Base-by-base conservation (phyloP, 2,888 invertebrate genomes). In the Strigamia maritima region DNA sequence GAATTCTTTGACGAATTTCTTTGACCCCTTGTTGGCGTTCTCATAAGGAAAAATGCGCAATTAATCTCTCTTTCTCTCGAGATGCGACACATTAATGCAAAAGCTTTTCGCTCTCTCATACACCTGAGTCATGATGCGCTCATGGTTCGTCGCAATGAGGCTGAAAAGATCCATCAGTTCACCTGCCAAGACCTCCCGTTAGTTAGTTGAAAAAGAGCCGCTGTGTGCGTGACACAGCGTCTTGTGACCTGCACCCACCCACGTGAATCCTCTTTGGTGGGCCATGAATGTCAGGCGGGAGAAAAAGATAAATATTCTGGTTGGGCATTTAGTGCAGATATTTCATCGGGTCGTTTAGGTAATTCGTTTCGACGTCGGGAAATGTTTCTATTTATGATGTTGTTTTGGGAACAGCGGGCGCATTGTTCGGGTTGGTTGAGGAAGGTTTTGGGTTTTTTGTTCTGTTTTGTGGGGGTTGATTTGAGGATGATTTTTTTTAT, bases 171-270 rank as follows among this genome's bases (percentile, higher is more conserved):
- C 16, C 54, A 54, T 54, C 54, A 54, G 8, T 54, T 16, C 54
- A 54, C 54, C 54, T 54, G 54, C 54, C 54, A 54, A 54, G 54
- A 54, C 54, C 54, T 54, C 54, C 54, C 54, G 19, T 38, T 54
- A 54, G 8, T 16, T 16, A 54, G 8, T 54, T 54, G 8, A 54
- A 54, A 54, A 40, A 16, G 54, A 16, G 54, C 54, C 54, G 54
- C 54, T 7, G 54, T 16, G 19, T 54, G 54, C 54, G 19, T 54
- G 54, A 54, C 54, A 54, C 54, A 54, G 54, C 54, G 54, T 54
- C 54, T 54, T 54, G 54, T 54, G 54, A 54, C 54, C 54, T 16
- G 19, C 19, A 54, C 54, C 54, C 54, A 54, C 54, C 54, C 54
- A 54, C 54, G 54, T 54, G 54, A 7, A 54, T 54, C 54, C 54